These are phyloP conservation scores for Onychomys torridus DNA, from an alignment of 2,797 vertebrate species.

Conservation along the genomic window DNA sequence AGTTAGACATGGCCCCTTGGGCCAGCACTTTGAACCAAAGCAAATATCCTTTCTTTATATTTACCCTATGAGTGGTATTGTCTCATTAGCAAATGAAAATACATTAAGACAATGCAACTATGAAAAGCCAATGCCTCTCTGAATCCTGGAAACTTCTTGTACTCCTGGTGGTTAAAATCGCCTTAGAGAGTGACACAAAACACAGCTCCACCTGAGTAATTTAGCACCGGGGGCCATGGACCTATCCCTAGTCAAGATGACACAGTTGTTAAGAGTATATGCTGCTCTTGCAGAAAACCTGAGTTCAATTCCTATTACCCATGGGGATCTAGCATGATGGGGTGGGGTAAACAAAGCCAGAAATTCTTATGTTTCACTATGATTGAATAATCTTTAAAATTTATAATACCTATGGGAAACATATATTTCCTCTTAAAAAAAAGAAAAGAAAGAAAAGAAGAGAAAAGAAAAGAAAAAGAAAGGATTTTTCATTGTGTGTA, in stretches of 20 bases:
- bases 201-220: neutral
- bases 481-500: neutral
- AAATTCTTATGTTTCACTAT: conserved; percentile 45
- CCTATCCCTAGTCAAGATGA: neutral
- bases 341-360: neutral
- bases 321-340: neutral
- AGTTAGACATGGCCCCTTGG: neutral
- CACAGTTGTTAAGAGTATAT: neutral
- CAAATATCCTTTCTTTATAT: neutral
- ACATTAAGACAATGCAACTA: neutral
- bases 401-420: conserved; percentile 46
- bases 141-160: neutral
- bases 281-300: neutral
- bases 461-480: neutral
- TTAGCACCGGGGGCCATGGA: neutral
- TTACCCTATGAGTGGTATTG: neutral
- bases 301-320: neutral
- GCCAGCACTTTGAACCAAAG: neutral
- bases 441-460: too few relatives aligned
- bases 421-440: neutral
- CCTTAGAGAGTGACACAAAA: neutral
- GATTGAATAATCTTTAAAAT: conserved; percentile 74
- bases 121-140: neutral
- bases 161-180: neutral
- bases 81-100: neutral